phyloP scores from a whole-genome alignment of 1,140 invertebrate genomes.

The Magallana angulata region DNA sequence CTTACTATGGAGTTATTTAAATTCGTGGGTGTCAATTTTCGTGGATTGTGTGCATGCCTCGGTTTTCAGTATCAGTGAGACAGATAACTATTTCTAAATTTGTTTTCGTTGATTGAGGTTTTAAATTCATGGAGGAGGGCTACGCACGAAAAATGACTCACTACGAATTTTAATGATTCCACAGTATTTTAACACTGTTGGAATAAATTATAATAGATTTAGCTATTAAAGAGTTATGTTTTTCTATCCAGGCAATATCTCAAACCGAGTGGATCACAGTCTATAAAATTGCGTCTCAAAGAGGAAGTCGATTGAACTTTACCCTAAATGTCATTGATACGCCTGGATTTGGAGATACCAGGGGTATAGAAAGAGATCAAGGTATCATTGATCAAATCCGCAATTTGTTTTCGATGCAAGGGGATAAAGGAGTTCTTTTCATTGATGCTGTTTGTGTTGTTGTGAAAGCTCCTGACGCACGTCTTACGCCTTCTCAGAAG shows the following conservation, averaged over 20 bases:
- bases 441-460: slow-evolving; percentile 63
- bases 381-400: slow-evolving; percentile 60
- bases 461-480: slow-evolving; percentile 46
- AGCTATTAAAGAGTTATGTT: neutral
- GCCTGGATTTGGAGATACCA: slow-evolving; percentile 62
- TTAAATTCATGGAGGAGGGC: too few species aligned
- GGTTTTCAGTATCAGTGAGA: too few species aligned
- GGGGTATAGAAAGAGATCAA: slow-evolving; percentile 62
- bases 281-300: slow-evolving; percentile 44
- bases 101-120: too few species aligned
- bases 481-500: slow-evolving; percentile 36
- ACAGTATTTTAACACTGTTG: neutral
- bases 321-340: slow-evolving; percentile 56
- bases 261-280: slow-evolving; percentile 54
- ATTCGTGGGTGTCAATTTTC: neutral
- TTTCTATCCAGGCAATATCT: slow-evolving; percentile 39
- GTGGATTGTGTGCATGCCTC: too few species aligned
- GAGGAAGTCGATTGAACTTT: slow-evolving; percentile 42
- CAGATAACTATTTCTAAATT: too few species aligned
- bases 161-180: neutral
- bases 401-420: slow-evolving; percentile 55
- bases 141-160: too few species aligned
- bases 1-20: too few species aligned
- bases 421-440: slow-evolving; percentile 53
- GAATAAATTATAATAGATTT: too few species aligned